Evolutionary conservation across 2,888 invertebrate species (phyloP), one percentile per base, ranked within the genome.

Genomic region (Cheilosia scutellata): DNA sequence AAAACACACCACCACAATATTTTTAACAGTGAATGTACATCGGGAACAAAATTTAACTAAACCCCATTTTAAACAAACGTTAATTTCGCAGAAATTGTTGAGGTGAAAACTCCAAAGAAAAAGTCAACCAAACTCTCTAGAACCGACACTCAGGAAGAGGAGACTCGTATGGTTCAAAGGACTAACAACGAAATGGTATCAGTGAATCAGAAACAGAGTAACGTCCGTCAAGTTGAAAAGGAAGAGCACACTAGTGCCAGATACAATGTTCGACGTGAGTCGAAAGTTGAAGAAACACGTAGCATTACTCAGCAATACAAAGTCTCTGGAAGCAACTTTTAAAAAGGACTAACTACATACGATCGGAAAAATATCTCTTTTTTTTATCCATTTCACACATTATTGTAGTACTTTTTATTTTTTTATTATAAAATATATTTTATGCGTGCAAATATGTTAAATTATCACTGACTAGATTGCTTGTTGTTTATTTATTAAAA

Each of bases 1-100:
- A 29, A 49, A n/a, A 20, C 4, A 29, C 9, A 60, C 13, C 5
- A 5, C 13, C 44, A 11, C 25, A 25, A 68, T n/a, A 49, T 33
- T 20, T 20, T n/a, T 42, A 51, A 71, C 27, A 58, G 49, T 49
- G 57, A 71, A 29, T 51, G 71, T 55, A 20, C 5, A 20, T 7
- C 49, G 40, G 51, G 44, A 25, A 11, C 11, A 68, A 16, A 5
- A 53, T 42, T 29, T 31, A 51, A 27, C 40, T 9, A 25, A 68
- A 55, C 13, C 31, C 33, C 44, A 27, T 47, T 33, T 65, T 33
- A 16, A 65, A 55, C 20, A 65, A 42, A 58, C 37, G 33, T 66
- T 62, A 76, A 86, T 72, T 86, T 58, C 82, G 20, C 82, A 86
- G 86, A 86, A 82, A 62, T 86, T 63, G 86, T 86, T 68, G 86